A percentile compares a stretch with the other conserved stretches of the same genome.
Conservation (phyloP, 2,888 invertebrate species). For the Brachypalpus laphriformis region DNA sequence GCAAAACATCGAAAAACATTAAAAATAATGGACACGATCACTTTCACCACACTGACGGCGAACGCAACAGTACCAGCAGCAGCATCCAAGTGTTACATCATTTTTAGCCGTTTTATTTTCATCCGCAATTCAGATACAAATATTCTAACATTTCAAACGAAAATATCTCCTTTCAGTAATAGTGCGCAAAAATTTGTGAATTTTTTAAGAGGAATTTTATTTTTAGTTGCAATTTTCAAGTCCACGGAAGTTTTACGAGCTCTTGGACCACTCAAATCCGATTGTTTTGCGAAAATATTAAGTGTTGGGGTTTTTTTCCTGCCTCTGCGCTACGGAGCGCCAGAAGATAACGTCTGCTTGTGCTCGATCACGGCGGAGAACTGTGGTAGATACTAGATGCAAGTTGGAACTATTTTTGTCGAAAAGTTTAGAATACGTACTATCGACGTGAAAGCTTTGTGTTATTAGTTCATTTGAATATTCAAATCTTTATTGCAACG, state of each 20-base stretch:
- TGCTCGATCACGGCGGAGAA: conserved; percentile 30
- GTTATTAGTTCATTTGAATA: not conserved
- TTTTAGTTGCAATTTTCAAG: conserved; percentile 10
- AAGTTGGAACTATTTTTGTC: conserved; percentile 42
- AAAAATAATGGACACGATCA: conserved; percentile 11
- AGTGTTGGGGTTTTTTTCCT: not conserved
- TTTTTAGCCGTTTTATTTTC: conserved; percentile 50
- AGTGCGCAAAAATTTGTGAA: conserved; percentile 3
- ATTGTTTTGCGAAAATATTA: conserved; percentile 3
- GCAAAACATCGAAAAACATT: conserved; percentile 24
- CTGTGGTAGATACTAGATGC: conserved; percentile 36
- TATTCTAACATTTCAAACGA: conserved; percentile 7
- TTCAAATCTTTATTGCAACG: not conserved
- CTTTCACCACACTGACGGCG: conserved; percentile 39
- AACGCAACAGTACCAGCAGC: not conserved
- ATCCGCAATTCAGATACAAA: conserved; percentile 12
- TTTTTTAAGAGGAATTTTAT: not conserved
- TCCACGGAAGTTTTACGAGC: not conserved
- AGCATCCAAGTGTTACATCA: conserved; percentile 55
- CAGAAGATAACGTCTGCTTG: conserved; percentile 32
- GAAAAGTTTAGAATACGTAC: conserved; percentile 5
- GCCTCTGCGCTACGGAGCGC: conserved; percentile 12
- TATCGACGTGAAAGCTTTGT: conserved; percentile 1
- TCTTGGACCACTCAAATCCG: conserved; percentile 7
- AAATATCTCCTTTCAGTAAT: not conserved